Percentiles rank a stretch among this genome's conserved stretches.
Evolutionary conservation across 2,113 vertebrate species (phyloP).

Genomic region (Ctenodactylus gundi): DNA sequence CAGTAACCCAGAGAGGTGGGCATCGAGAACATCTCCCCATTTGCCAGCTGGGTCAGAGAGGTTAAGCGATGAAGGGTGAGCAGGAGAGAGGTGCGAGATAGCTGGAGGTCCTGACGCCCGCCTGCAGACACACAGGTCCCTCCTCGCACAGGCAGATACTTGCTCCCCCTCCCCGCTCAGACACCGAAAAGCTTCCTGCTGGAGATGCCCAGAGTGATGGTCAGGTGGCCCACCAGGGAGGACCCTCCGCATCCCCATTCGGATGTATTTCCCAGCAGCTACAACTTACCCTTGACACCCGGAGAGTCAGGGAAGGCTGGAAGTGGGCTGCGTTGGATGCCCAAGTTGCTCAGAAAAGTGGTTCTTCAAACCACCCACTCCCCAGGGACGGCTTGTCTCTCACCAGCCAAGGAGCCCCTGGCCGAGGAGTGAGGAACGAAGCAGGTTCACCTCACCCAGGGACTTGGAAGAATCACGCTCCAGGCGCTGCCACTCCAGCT

Average conservation of each 20-base stretch:
- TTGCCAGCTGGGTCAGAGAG: neutral
- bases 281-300: constrained; percentile 51
- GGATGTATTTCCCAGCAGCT: neutral
- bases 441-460: constrained; percentile 79
- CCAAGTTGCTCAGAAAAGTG: constrained; percentile 20
- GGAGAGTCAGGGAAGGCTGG: neutral
- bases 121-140: neutral
- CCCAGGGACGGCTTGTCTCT: neutral
- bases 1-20: neutral
- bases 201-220: neutral
- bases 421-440: neutral
- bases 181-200: neutral
- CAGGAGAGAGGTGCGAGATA: neutral
- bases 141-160: neutral
- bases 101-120: neutral
- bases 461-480: constrained; percentile 65
- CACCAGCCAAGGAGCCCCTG: neutral
- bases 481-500: constrained; percentile 70
- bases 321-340: neutral
- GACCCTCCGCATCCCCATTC: neutral
- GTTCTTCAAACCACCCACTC: neutral
- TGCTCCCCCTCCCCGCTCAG: neutral
- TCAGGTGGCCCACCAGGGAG: neutral
- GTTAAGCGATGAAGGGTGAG: constrained; percentile 4
- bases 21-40: neutral